These are phyloP conservation scores for Miniopterus natalensis DNA, from an alignment of 2,113 vertebrate species.

Conservation along the genomic window DNA sequence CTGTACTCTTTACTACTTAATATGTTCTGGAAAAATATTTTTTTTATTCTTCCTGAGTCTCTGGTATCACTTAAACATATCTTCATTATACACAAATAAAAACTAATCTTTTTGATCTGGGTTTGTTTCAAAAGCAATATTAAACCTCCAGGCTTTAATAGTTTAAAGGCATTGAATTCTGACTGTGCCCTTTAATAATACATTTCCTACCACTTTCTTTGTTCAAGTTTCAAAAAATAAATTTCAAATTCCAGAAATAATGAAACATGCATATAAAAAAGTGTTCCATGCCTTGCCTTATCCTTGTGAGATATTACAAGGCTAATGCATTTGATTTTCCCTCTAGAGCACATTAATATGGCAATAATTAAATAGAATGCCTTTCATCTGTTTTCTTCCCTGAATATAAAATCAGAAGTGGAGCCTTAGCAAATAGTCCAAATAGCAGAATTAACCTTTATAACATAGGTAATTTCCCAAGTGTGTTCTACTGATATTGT, in stretches of 20 bases:
- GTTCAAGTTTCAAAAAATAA: constrained; percentile 56
- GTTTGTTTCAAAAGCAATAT: constrained; percentile 17
- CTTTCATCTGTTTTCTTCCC: constrained; percentile 58
- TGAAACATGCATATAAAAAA: constrained; percentile 2
- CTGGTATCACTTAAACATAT: constrained; percentile 60
- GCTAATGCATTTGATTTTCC: constrained; percentile 52
- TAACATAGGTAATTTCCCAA: not conserved
- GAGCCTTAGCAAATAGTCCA: not conserved
- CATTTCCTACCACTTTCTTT: not conserved
- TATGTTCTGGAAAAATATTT: constrained; percentile 15
- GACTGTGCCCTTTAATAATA: not conserved
- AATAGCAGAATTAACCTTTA: constrained; percentile 58
- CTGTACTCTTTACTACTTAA: not conserved
- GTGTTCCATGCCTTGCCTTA: not conserved
- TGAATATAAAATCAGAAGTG: constrained; percentile 34
- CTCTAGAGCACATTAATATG: not conserved
- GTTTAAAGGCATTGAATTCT: constrained; percentile 15
- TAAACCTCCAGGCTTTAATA: not conserved
- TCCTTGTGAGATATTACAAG: not conserved
- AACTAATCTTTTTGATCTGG: not conserved
- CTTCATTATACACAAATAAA: constrained; percentile 31
- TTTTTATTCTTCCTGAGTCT: constrained; percentile 18
- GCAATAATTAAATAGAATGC: constrained; percentile 65
- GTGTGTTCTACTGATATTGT: not conserved
- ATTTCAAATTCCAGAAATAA: constrained; percentile 35